These are phyloP conservation scores for Amniataba percoides DNA, from an alignment of 2,797 vertebrate species.

Conservation along the genomic window DNA sequence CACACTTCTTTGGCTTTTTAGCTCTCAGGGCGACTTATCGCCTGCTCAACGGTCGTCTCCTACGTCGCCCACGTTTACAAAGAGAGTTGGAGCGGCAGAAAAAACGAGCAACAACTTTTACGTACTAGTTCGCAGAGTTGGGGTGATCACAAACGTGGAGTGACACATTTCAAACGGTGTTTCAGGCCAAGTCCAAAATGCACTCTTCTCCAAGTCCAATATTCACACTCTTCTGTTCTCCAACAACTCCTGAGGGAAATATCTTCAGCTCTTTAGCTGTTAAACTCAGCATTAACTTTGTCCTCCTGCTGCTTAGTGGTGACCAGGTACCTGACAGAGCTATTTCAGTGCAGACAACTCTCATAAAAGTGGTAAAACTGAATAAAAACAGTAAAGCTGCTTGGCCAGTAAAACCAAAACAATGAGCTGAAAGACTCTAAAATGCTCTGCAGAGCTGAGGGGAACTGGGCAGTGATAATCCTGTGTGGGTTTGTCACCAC, in stretches of 20 bases:
- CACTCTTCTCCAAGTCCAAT: constrained; percentile 3
- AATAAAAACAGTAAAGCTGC: not conserved
- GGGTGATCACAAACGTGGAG: not conserved
- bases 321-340: not conserved
- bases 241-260: constrained; percentile 15
- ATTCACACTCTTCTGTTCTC: not conserved
- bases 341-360: not conserved
- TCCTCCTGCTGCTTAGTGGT: not conserved
- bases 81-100: not conserved
- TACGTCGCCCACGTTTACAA: not conserved
- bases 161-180: not conserved
- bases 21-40: not conserved
- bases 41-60: not conserved
- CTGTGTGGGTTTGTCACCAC: not conserved
- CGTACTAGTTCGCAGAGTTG: not conserved
- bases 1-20: not conserved
- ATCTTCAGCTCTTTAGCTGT: constrained; percentile 10
- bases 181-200: constrained; percentile 3
- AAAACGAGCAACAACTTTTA: not conserved
- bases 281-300: not conserved
- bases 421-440: constrained; percentile 20
- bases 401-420: not conserved
- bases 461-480: not conserved
- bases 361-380: not conserved
- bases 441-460: not conserved